Evolutionary conservation across 2,113 vertebrate genomes (phyloP), one percentile per base, ranked within the genome.

Genomic region (Notothenia coriiceps): DNA sequence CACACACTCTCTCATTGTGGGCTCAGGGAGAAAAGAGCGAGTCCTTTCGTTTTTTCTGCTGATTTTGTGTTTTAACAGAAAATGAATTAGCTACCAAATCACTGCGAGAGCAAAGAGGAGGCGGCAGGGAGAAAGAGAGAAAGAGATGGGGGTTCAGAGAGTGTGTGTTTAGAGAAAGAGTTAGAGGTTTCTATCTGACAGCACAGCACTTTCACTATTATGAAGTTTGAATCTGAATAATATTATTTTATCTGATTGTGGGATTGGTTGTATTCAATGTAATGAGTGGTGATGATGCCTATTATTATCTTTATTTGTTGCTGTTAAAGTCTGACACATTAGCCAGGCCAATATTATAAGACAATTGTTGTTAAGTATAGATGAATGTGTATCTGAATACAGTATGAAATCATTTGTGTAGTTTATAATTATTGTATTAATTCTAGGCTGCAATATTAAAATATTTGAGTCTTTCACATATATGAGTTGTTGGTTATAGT

Each of bases 41-140:
- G 65, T 62, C 52, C 46, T 51, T 75, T 18, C 8, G 25, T 70
- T 47, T 35, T 86, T 68, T 82, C 50, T 86, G 80, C 73, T 79
- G 77, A 80, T 77, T 80, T 76, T 40, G 59, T 77, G 76, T 88
- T 90, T 88, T 63, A 85, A 82, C 63, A 69, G 75, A 86, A 86
- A 88, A 89, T 72, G 7, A 88, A 88, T 88, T 64, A 77, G 66
- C 66, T 22, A 63, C 65, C 63, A 80, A 80, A 90, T 85, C 76
- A 35, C 70, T 59, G 77, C 60, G 75, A 86, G 50, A 77, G 59
- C 46, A 80, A 73, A 25, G 55, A 46, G 59, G 51, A 51, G 76
- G 66, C 59, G 59, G 44, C 22, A 17, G 44, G 15, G 51, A 43
- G 33, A 69, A n/a, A 11, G 3, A 29, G 25, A 49, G 50, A 40